phyloP scores from a whole-genome alignment of 2,888 invertebrate species.

The Spisula subtruncata region DNA sequence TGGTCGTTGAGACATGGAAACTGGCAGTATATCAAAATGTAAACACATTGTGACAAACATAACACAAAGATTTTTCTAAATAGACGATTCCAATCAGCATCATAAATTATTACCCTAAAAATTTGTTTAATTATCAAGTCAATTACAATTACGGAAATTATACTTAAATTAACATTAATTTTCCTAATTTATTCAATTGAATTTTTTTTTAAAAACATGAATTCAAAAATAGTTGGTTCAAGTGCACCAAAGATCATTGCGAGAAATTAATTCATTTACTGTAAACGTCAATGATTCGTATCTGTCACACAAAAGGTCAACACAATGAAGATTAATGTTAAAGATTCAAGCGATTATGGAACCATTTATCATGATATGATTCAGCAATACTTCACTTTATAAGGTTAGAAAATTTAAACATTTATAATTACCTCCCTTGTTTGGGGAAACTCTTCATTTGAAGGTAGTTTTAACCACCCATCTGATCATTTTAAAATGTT shows the following conservation, averaged over 20 bases:
- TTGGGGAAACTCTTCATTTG: conserved; percentile 13
- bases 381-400: conserved; percentile 7
- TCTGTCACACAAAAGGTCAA: background rate
- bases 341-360: conserved; percentile 19
- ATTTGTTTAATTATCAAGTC: background rate
- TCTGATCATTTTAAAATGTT: background rate
- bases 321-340: conserved; percentile 1
- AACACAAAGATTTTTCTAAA: background rate
- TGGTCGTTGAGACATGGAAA: background rate
- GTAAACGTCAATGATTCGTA: conserved; percentile 14
- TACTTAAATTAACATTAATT: background rate
- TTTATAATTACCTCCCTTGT: conserved; percentile 6
- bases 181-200: background rate
- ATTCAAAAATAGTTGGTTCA: background rate
- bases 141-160: background rate
- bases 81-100: background rate
- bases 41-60: background rate
- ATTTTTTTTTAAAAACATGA: background rate
- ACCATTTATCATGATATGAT: conserved; percentile 8
- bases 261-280: conserved; percentile 19
- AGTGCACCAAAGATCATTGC: background rate
- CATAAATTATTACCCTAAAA: background rate
- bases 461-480: background rate
- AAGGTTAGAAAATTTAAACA: conserved; percentile 21
- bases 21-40: background rate